Conservation (phyloP, 2,888 invertebrate species). For the Desoria tigrina region DNA sequence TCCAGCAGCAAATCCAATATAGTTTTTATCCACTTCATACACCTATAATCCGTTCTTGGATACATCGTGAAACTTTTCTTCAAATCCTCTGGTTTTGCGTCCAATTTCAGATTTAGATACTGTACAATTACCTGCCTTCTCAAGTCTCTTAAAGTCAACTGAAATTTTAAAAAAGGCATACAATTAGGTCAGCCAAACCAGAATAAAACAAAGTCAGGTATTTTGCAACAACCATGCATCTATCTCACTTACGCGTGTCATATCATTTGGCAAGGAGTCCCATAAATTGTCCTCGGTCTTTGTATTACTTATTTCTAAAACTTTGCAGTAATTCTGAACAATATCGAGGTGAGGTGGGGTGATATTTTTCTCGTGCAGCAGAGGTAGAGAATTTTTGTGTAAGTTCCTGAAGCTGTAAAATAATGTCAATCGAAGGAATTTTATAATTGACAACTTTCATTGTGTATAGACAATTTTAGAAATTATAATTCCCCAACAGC, state of each 20-base stretch:
- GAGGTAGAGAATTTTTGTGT: conserved; percentile 56
- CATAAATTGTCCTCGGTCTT: conserved; percentile 14
- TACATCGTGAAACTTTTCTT: conserved; percentile 57
- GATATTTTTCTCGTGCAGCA: conserved; percentile 57
- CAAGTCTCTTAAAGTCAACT: conserved; percentile 27
- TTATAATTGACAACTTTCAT: conserved; percentile 35
- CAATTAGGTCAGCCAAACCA: too few species aligned
- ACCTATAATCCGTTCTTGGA: conserved; percentile 58
- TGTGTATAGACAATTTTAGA: too few species aligned
- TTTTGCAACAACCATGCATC: too few species aligned
- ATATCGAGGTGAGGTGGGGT: conserved; percentile 59
- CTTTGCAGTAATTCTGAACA: conserved; percentile 52
- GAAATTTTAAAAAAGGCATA: background rate
- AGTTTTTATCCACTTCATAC: conserved; percentile 60
- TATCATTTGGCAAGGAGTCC: conserved; percentile 19
- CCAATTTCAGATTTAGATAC: conserved; percentile 58
- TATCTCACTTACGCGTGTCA: background rate
- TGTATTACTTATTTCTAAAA: conserved; percentile 17
- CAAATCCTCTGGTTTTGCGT: conserved; percentile 56
- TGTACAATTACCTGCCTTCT: conserved; percentile 30
- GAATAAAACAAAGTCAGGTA: too few species aligned
- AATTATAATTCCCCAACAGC: too few species aligned
- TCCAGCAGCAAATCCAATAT: background rate
- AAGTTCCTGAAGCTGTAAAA: conserved; percentile 56
- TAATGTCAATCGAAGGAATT: background rate